Base-by-base conservation (phyloP, 2,113 vertebrate genomes). In the Gobio gobio region DNA sequence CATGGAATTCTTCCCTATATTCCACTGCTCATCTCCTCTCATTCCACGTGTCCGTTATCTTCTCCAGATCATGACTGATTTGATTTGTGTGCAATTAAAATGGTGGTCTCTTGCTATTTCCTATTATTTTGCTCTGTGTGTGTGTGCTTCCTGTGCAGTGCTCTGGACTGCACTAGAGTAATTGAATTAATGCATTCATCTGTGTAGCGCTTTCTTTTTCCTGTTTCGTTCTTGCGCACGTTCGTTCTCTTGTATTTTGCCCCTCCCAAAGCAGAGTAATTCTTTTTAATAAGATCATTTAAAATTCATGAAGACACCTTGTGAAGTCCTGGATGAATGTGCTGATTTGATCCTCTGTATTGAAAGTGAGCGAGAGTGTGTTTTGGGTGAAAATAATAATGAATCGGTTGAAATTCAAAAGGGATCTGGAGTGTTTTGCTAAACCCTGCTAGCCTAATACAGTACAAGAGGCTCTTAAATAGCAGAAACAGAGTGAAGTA, bases 131-230 rank as follows among this genome's bases (percentile, higher is more conserved):
- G 40, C 73, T 29, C 47, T 54, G 64, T 51, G 13, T 51, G 49
- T 84, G 59, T 68, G n/a, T 66, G 64, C 76, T 75, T 40, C 14
- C 12, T 78, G 61, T 59, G 49, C 9, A 24, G 56, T 47, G 82
- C 9, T 63, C 33, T 75, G 75, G 64, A 40, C 54, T 74, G 16
- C 51, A 24, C 75, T 84, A 51, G 49, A 12, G 87, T 90, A 91
- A 92, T 91, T 89, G 59, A 92, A 89, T 91, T 78, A 89, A 89
- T 83, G 82, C 59, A 82, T 90, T 91, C 76, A 8, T 75, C 84
- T n/a, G 58, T 70, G 74, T 73, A 40, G 10, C 5, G 18, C 61
- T 63, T 73, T 33, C 29, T 83, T 82, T 36, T 77, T 10, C 59
- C 7, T 64, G n/a, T 33, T 77, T 79, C 10, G 1, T 26, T 61